Conservation (phyloP, 1,140 invertebrate species). For the Drosophila dunni region DNA sequence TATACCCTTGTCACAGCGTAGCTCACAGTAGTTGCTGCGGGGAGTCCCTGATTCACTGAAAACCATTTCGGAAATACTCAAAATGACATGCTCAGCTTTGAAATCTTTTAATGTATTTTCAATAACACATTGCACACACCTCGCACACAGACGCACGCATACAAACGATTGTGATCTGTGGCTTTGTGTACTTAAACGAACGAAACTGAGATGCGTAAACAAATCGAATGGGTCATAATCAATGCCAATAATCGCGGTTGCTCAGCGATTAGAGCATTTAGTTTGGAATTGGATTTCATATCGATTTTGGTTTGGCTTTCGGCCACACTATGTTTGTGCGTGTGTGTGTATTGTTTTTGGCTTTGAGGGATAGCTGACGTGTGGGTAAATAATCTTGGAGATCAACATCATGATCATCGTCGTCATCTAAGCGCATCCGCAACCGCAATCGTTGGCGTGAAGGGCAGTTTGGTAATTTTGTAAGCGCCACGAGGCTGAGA, state of each 20-base stretch:
- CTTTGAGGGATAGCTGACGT: slow-evolving; percentile 5
- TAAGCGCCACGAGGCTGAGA: slow-evolving; percentile 75
- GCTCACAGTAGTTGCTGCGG: not conserved
- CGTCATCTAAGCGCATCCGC: slow-evolving; percentile 18
- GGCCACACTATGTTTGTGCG: not conserved
- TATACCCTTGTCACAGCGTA: too few relatives aligned
- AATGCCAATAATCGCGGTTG: slow-evolving; percentile 48
- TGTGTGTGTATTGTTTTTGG: slow-evolving; percentile 8
- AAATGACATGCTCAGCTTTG: not conserved
- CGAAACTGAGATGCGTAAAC: slow-evolving; percentile 39
- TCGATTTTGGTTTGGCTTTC: slow-evolving; percentile 22
- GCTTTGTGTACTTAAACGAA: slow-evolving; percentile 10
- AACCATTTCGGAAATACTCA: not conserved
- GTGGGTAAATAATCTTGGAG: slow-evolving; percentile 63
- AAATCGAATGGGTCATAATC: slow-evolving; percentile 43
- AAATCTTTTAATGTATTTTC: not conserved
- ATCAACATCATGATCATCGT: slow-evolving; percentile 37
- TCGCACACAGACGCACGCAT: not conserved
- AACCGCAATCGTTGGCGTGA: slow-evolving; percentile 69
- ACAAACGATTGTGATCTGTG: slow-evolving; percentile 39
- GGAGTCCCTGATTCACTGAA: not conserved
- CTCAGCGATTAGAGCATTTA: slow-evolving; percentile 60
- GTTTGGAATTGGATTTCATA: slow-evolving; percentile 40
- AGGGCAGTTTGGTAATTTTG: slow-evolving; percentile 75
- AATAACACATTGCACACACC: slow-evolving; percentile 21